These are phyloP conservation scores for Orthosia gracilis DNA, from an alignment of 2,888 invertebrate species.

Conservation along the genomic window DNA sequence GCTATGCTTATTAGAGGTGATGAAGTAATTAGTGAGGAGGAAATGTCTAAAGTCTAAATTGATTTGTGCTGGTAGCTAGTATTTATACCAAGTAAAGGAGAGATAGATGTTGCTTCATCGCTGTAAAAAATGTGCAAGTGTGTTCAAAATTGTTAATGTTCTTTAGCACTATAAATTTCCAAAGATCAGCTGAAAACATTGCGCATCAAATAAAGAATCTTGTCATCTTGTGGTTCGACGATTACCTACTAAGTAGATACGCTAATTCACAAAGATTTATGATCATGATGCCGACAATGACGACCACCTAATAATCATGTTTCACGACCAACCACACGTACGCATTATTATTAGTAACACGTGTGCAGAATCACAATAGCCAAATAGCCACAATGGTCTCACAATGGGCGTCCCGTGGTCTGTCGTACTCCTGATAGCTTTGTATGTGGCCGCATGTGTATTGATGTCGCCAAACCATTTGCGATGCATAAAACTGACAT, in stretches of 20 bases:
- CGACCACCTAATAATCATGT: conserved; percentile 31
- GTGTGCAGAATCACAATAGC: conserved; percentile 61
- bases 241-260: not conserved
- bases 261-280: conserved; percentile 27
- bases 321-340: conserved; percentile 40
- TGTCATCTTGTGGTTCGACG: not conserved
- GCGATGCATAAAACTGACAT: conserved; percentile 57
- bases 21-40: not conserved
- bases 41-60: not conserved
- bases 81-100: not conserved
- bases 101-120: not conserved
- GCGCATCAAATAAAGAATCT: no score
- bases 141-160: not conserved
- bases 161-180: no score
- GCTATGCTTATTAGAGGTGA: conserved; percentile 3
- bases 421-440: conserved; percentile 70
- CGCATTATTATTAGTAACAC: conserved; percentile 56
- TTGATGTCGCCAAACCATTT: conserved; percentile 65
- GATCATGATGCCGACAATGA: conserved; percentile 8
- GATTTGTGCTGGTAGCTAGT: not conserved
- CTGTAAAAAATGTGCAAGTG: not conserved
- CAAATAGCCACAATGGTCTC: conserved; percentile 63
- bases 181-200: no score
- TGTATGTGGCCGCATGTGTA: conserved; percentile 67
- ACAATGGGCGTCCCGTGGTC: conserved; percentile 69